Evolutionary conservation across 2,888 invertebrate species (phyloP).

Genomic region (Scaptomyza reducta): DNA sequence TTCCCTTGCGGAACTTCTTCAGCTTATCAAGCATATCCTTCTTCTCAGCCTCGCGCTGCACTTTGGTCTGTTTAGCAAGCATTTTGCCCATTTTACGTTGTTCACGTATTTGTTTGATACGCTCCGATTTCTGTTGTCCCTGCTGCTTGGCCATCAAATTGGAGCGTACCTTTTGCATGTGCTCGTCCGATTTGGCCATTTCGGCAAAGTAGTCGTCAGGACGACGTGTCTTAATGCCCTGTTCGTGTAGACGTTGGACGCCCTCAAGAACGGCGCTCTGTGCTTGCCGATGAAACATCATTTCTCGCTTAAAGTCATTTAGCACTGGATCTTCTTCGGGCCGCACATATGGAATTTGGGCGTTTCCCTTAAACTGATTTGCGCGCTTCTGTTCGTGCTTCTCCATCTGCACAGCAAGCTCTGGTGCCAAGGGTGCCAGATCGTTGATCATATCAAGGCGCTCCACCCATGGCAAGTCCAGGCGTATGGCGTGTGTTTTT

Average conservation of each 20-base stretch:
- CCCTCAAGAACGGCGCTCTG: slow-evolving; percentile 94
- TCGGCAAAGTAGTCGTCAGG: slow-evolving; percentile 99
- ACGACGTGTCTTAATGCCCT: slow-evolving; percentile 91
- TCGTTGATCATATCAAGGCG: slow-evolving; percentile 91
- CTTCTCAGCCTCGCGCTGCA: slow-evolving; percentile 95
- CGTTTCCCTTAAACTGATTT: slow-evolving; percentile 88
- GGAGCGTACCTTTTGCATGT: slow-evolving; percentile 97
- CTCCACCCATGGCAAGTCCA: slow-evolving; percentile 93
- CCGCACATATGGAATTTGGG: slow-evolving; percentile 87
- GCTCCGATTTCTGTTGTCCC: slow-evolving; percentile 93
- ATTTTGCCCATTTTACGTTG: slow-evolving; percentile 97
- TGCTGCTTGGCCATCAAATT: slow-evolving; percentile 93
- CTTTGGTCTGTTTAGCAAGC: slow-evolving; percentile 92
- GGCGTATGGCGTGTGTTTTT: slow-evolving; percentile 89
- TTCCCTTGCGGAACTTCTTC: slow-evolving; percentile 95
- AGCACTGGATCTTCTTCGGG: slow-evolving; percentile 91
- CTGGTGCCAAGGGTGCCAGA: slow-evolving; percentile 93
- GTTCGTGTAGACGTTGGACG: slow-evolving; percentile 90
- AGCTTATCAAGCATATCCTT: slow-evolving; percentile 95
- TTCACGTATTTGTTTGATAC: slow-evolving; percentile 93
- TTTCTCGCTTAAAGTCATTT: slow-evolving; percentile 97
- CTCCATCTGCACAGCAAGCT: slow-evolving; percentile 90
- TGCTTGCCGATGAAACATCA: slow-evolving; percentile 93
- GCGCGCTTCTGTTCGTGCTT: slow-evolving; percentile 90
- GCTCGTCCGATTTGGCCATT: slow-evolving; percentile 98